Evolutionary conservation across 2,888 invertebrate genomes (phyloP), one percentile per base, ranked within the genome.

Genomic region (Caenorhabditis sp.): DNA sequence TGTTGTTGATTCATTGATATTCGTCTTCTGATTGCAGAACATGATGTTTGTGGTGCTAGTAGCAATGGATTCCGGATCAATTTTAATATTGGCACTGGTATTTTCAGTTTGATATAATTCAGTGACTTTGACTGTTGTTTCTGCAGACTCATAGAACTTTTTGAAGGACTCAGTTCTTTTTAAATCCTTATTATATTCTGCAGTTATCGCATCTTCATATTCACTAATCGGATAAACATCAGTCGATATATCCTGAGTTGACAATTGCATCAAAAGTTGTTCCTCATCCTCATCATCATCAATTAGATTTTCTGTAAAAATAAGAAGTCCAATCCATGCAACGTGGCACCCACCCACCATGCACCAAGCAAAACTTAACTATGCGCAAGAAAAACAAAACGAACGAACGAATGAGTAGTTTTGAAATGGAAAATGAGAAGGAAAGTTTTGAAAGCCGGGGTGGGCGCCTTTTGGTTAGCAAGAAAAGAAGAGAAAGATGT

Each of bases 141-240:
- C 78, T 0, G 77, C 78, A 2, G 79, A 72, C 56, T 81, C 81
- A 52, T 68, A 72, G 61, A 81, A 81, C 53, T 76, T 75, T 25
- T 73, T 63, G 65, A 82, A 81, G 10, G 77, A 64, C 53, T 72
- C 71, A 10, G 59, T 68, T 43, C 67, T 61, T 27, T 64, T 60
- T 27, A 80, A 25, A 54, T 80, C 74, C 12, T 73, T 71, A 60
- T 82, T 78, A 69, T 68, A 80, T n/a, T 63, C 63, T 4, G 73
- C 72, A 10, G 75, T 69, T n/a, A 60, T 20, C 14, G 67, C 43
- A 43, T 43, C 43, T 43, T 43, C 43, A 14, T 43, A 43, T 25
- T 26, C 26, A 62, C 43, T 43, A 14, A 43, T 43, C 17, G 43
- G 43, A 23, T 36, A 36, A 21, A 43, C n/a, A 31, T 38, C 60